phyloP scores from a whole-genome alignment of 2,113 vertebrate species.

The Mus pahari region DNA sequence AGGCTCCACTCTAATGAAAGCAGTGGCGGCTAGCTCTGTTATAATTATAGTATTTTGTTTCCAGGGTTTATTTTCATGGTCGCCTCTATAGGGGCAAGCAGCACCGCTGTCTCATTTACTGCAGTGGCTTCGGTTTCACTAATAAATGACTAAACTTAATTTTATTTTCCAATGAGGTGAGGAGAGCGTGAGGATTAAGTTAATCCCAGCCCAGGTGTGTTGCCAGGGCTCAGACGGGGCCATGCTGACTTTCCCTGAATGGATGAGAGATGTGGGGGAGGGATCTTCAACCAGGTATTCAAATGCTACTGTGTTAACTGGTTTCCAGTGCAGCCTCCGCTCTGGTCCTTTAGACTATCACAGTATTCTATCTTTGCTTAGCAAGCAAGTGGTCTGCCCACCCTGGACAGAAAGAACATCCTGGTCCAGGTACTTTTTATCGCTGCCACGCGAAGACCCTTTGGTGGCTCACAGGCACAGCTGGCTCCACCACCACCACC shows the following conservation, averaged over 20 bases:
- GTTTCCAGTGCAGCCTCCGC: too few species aligned
- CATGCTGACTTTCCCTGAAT: neutral
- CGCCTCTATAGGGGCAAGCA: slow-evolving; percentile 17
- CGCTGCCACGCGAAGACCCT: rapidly evolving
- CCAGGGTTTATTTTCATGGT: slow-evolving; percentile 67
- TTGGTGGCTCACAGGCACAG: rapidly evolving
- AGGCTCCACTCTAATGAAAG: neutral
- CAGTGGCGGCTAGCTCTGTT: neutral
- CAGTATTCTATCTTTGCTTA: neutral
- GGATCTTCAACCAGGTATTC: neutral
- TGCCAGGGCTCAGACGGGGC: neutral
- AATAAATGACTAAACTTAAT: slow-evolving; percentile 36
- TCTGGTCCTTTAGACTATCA: neutral
- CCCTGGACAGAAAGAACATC: neutral
- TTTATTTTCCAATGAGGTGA: neutral
- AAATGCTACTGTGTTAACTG: rapidly evolving
- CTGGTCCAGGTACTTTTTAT: rapidly evolving
- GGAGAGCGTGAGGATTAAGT: slow-evolving; percentile 32
- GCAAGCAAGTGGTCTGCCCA: neutral
- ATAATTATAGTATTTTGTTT: slow-evolving; percentile 46
- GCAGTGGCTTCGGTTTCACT: slow-evolving; percentile 40
- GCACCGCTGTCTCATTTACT: slow-evolving; percentile 29
- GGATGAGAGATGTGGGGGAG: neutral
- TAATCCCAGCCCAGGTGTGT: neutral
- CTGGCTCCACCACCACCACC: too few species aligned